Evolutionary conservation across 2,888 invertebrate genomes (phyloP).

Genomic region (Seira musarum): DNA sequence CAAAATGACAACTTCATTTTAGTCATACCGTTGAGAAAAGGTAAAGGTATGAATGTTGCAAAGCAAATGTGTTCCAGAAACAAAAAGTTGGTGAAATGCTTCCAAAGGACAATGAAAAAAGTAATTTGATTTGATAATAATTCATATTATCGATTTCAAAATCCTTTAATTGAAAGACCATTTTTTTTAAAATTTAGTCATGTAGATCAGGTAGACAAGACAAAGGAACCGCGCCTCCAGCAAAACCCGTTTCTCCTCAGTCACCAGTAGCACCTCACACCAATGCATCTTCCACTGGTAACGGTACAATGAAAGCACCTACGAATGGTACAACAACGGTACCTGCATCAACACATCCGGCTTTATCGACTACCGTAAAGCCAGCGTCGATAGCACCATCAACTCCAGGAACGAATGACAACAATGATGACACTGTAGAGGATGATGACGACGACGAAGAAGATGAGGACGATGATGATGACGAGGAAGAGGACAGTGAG

Average conservation of each 20-base stretch:
- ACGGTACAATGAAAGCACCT: too few species aligned
- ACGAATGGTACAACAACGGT: neutral
- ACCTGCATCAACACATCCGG: neutral
- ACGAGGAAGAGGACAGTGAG: neutral
- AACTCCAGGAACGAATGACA: neutral
- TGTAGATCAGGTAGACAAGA: too few species aligned
- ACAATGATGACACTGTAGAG: constrained; percentile 22
- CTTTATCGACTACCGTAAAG: too few species aligned
- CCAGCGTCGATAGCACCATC: too few species aligned
- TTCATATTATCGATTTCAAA: too few species aligned
- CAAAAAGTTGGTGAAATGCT: constrained; percentile 20
- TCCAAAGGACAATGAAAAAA: constrained; percentile 4
- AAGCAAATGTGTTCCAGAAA: constrained; percentile 14
- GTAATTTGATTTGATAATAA: too few species aligned
- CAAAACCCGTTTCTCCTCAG: too few species aligned
- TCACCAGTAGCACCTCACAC: too few species aligned
- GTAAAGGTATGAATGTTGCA: neutral
- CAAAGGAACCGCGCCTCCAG: constrained; percentile 5
- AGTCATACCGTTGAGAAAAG: neutral
- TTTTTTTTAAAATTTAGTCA: too few species aligned
- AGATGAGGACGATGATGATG: constrained; percentile 23
- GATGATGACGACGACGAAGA: constrained; percentile 21
- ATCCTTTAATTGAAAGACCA: too few species aligned
- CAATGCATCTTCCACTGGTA: too few species aligned
- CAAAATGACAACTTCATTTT: too few species aligned